Percentiles rank a stretch among this genome's conserved stretches.
Conservation (phyloP, 2,113 vertebrate genomes). For the Craseonycteris thonglongyai region DNA sequence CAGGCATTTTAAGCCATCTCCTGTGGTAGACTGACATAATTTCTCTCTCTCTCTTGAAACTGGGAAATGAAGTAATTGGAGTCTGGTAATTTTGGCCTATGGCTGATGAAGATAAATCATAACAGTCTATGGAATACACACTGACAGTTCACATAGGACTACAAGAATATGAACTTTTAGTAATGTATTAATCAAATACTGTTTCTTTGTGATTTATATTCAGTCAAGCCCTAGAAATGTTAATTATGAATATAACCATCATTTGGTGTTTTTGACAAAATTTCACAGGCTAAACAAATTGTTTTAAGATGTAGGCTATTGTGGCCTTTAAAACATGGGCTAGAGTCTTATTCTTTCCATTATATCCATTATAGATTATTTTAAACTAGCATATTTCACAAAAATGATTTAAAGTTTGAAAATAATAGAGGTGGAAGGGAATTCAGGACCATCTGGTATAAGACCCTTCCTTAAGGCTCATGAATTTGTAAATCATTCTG, state of each 20-base stretch:
- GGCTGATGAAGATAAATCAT: slow-evolving; percentile 85
- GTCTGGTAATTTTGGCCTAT: slow-evolving; percentile 81
- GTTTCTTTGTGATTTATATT: slow-evolving; percentile 73
- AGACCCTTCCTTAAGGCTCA: not conserved
- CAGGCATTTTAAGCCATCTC: slow-evolving; percentile 79
- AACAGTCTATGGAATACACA: slow-evolving; percentile 73
- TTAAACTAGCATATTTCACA: not conserved
- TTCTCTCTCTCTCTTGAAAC: slow-evolving; percentile 67
- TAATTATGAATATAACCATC: slow-evolving; percentile 64
- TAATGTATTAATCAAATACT: slow-evolving; percentile 77
- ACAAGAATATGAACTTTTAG: slow-evolving; percentile 64
- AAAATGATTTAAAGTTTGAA: not conserved
- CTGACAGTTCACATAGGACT: slow-evolving; percentile 75
- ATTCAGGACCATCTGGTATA: not conserved
- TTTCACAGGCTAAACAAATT: slow-evolving; percentile 48
- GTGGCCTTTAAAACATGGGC: not conserved
- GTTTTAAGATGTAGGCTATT: slow-evolving; percentile 33
- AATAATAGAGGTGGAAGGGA: slow-evolving; percentile 14
- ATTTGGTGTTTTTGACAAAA: slow-evolving; percentile 62
- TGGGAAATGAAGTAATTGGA: slow-evolving; percentile 81
- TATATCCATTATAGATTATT: not conserved
- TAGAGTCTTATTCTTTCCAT: not conserved
- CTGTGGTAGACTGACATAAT: slow-evolving; percentile 75
- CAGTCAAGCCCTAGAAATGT: slow-evolving; percentile 53
- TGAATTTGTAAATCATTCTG: not conserved